A percentile compares a stretch with the other conserved stretches of the same genome.
These are phyloP conservation scores for Trichomycterus rosablanca DNA, from an alignment of 2,113 vertebrate genomes.

Conservation along the genomic window DNA sequence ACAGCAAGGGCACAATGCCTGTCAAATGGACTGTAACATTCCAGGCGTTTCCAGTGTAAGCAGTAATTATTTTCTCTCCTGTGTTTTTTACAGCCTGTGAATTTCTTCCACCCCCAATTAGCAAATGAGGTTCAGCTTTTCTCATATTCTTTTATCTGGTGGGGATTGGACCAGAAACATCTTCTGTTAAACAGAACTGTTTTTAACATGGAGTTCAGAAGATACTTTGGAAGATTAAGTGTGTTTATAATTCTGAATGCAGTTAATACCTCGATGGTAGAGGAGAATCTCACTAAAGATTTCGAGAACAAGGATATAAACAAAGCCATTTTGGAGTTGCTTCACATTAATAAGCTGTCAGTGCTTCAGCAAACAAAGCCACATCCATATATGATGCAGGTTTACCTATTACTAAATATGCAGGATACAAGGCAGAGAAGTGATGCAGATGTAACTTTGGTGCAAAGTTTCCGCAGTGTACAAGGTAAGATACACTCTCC, in stretches of 20 bases:
- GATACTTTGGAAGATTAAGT: conserved; percentile 9
- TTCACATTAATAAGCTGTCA: conserved; percentile 65
- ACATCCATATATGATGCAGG: conserved; percentile 67
- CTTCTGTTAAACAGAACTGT: background rate
- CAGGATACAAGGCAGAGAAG: conserved; percentile 49
- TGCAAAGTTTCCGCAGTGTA: conserved; percentile 64
- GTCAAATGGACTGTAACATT: conserved; percentile 60
- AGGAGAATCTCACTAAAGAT: conserved; percentile 13
- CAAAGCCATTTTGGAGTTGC: conserved; percentile 69
- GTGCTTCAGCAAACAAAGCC: conserved; percentile 54
- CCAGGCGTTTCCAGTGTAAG: conserved; percentile 54
- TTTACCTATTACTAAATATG: conserved; percentile 56
- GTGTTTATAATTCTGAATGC: conserved; percentile 28
- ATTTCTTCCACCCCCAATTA: conserved; percentile 61
- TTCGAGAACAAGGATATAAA: conserved; percentile 39
- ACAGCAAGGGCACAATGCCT: conserved; percentile 41
- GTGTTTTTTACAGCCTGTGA: conserved; percentile 30
- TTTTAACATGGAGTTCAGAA: conserved; percentile 16
- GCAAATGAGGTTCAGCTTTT: conserved; percentile 24
- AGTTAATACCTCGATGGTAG: conserved; percentile 28
- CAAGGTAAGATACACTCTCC: conserved; percentile 46
- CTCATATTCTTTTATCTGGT: conserved; percentile 3
- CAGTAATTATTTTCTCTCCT: conserved; percentile 53
- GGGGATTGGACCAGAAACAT: conserved; percentile 2
- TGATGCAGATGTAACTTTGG: conserved; percentile 58